Base-by-base conservation (phyloP, 2,113 vertebrate species). In the Brachypteracias leptosomus region DNA sequence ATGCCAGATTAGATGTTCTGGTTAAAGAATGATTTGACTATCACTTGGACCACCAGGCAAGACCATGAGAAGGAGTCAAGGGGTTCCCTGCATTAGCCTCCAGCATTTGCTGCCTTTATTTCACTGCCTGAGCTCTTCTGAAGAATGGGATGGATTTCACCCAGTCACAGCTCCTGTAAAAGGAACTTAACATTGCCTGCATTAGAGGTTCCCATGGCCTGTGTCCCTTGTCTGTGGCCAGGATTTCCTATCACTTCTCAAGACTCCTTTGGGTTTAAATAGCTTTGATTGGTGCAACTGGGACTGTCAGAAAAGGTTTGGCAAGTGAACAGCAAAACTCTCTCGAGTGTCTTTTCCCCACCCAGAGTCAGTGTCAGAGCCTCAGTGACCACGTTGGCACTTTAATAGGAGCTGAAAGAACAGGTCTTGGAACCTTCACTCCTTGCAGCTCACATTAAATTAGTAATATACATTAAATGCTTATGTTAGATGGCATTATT, bases 401-500 rank as follows among this genome's bases (percentile, higher is more conserved):
- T 74, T 87, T 82, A 92, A 92, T 8, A 33, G n/a, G 28, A 96
- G 66, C 89, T 85, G 93, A 87, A 80, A 31, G 89, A 89, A 70
- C 91, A 70, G 80, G 21, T 93, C 94, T 97, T 62, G 61, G 76
- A 90, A 36, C 67, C 82, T 85, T 95, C 95, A 46, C 71, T 91
- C 26, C 77, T 59, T 42, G 7, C 71, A 46, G 35, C 24, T 95
- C 87, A 57, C 58, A 62, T 87, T 91, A 73, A 96, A 94, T 95
- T 68, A 96, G 85, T 76, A 74, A 92, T 75, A 73, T 3, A 51
- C 38, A 17, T 94, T 90, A 96, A 93, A 81, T 36, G 58, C 31
- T 80, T 80, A 86, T 70, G 65, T 89, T 61, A 66, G 89, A 18
- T 70, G 83, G 91, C 93, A 92, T 93, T 36, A 93, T 65, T 93